A percentile compares a stretch with the other conserved stretches of the same genome.
Conservation (phyloP, 2,113 vertebrate species). For the Pygoscelis adeliae region DNA sequence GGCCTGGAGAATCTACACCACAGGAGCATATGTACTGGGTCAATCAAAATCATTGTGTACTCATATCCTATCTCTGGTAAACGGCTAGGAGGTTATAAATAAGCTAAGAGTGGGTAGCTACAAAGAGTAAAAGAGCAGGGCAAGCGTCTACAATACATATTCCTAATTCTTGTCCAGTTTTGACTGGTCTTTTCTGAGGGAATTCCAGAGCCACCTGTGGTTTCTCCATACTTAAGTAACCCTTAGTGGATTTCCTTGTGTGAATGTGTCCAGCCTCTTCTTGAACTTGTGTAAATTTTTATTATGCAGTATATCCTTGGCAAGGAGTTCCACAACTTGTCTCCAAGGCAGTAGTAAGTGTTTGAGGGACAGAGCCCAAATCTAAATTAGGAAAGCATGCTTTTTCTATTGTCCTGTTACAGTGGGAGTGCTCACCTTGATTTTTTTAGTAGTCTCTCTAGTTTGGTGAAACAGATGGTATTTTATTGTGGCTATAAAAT, state of each 20-base stretch:
- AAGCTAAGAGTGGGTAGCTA: not conserved
- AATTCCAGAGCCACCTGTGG: not conserved
- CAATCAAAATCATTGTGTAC: not conserved
- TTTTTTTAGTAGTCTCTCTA: not conserved
- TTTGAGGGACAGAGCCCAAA: not conserved
- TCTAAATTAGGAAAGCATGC: not conserved
- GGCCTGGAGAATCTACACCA: not conserved
- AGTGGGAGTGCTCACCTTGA: not conserved
- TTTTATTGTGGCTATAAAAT: slow-evolving; percentile 10
- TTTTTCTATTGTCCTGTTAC: not conserved
- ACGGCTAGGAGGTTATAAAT: not conserved
- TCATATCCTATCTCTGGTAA: not conserved
- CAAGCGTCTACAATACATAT: not conserved
- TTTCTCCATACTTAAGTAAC: not conserved
- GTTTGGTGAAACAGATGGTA: not conserved
- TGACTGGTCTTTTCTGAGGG: not conserved
- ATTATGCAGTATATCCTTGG: not conserved
- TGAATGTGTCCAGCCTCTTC: not conserved
- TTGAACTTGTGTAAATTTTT: not conserved
- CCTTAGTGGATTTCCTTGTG: not conserved
- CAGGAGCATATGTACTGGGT: not conserved
- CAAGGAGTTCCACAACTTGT: not conserved
- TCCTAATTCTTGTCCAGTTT: not conserved
- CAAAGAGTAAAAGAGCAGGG: not conserved
- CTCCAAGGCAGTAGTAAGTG: not conserved